Evolutionary conservation across 2,888 invertebrate species (phyloP).

Genomic region (Epirrita christyi): DNA sequence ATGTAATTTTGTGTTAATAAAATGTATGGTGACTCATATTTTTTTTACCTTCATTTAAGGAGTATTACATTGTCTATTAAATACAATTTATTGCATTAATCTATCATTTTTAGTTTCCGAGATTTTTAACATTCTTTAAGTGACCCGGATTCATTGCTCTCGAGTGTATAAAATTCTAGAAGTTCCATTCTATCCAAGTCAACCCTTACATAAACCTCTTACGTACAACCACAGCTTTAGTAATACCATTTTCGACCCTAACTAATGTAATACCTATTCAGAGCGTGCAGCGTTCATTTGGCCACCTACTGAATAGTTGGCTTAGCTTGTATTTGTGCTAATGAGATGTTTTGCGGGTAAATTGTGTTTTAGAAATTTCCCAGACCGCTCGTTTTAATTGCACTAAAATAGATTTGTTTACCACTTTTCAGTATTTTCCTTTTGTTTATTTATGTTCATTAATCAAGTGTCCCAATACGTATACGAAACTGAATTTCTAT

Average conservation of each 20-base stretch:
- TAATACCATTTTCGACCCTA: neutral
- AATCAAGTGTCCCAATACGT: too few species aligned
- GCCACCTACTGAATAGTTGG: slow-evolving; percentile 4
- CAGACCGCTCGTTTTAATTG: neutral
- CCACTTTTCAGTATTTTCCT: neutral
- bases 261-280: slow-evolving; percentile 2
- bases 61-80: too few species aligned
- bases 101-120: too few species aligned
- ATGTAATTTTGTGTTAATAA: too few species aligned
- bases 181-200: neutral
- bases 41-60: too few species aligned
- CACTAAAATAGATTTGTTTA: neutral
- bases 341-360: slow-evolving; percentile 10
- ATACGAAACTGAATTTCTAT: too few species aligned
- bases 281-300: slow-evolving; percentile 1
- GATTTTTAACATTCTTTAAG: too few species aligned
- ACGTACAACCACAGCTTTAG: neutral
- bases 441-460: slow-evolving; percentile 5
- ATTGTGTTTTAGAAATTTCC: neutral
- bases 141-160: too few species aligned
- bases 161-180: neutral
- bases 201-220: slow-evolving; percentile 3
- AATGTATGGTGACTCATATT: too few species aligned
- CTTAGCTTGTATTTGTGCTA: slow-evolving; percentile 3
- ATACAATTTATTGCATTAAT: too few species aligned